A percentile compares a stretch with the other conserved stretches of the same genome.
These are phyloP conservation scores for Rotaria macrura DNA, from an alignment of 2,888 invertebrate species.

Conservation along the genomic window DNA sequence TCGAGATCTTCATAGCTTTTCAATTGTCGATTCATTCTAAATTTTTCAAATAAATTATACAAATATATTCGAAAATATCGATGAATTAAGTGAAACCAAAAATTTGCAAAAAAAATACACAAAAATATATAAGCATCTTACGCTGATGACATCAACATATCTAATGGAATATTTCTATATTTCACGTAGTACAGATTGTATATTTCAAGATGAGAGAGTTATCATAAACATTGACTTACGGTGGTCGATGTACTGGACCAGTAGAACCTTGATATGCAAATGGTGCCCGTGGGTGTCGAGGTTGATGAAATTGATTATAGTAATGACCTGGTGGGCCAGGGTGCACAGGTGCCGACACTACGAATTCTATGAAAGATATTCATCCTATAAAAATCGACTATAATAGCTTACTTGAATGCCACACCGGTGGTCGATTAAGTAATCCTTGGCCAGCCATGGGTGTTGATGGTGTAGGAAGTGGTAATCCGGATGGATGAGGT, in stretches of 20 bases:
- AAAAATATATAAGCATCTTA: not conserved
- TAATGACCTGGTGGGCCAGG: not conserved
- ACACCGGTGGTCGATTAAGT: conserved; percentile 51
- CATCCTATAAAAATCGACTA: not conserved
- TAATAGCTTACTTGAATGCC: conserved; percentile 31
- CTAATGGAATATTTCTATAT: conserved; percentile 9
- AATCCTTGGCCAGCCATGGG: conserved; percentile 49
- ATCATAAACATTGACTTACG: not conserved
- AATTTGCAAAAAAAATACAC: not conserved
- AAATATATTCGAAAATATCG: not conserved
- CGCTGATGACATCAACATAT: not conserved
- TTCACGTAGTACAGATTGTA: not conserved
- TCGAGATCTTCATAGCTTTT: not conserved
- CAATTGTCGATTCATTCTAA: conserved; percentile 11
- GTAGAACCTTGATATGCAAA: not conserved
- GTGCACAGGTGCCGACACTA: not conserved
- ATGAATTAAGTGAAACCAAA: not conserved
- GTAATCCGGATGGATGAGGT: not conserved
- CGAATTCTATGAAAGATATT: not conserved
- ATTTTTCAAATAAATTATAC: not conserved
- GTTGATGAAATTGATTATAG: not conserved
- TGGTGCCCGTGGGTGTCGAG: not conserved
- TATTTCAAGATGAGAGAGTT: not conserved
- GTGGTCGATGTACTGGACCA: not conserved
- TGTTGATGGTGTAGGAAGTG: conserved; percentile 51